A percentile compares a stretch with the other conserved stretches of the same genome.
Evolutionary conservation across 2,888 invertebrate species (phyloP).

Genomic region (Steinernema hermaphroditum): DNA sequence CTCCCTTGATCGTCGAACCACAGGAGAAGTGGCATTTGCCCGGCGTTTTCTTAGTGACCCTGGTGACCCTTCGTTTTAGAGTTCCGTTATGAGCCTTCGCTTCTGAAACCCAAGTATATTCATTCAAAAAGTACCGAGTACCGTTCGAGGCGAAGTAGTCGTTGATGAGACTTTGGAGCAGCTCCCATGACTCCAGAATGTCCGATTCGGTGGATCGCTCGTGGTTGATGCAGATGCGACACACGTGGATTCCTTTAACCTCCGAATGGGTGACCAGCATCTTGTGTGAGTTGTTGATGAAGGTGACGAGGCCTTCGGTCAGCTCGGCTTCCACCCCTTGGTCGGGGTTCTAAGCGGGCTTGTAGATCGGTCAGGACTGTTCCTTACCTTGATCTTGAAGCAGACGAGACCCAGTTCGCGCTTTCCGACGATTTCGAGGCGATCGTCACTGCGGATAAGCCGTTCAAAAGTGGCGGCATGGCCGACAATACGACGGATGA

Average conservation of each 20-base stretch:
- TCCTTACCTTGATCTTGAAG: not conserved
- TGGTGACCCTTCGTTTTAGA: too few relatives aligned
- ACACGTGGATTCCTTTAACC: constrained; percentile 21
- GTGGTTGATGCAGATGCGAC: constrained; percentile 30
- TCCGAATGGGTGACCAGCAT: constrained; percentile 43
- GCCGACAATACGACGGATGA: not conserved
- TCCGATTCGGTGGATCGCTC: constrained; percentile 34
- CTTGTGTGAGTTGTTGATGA: constrained; percentile 41
- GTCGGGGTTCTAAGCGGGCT: not conserved
- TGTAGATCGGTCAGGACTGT: not conserved
- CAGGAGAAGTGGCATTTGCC: too few relatives aligned
- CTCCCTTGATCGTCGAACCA: too few relatives aligned
- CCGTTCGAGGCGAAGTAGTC: too few relatives aligned
- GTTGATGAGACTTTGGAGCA: constrained; percentile 30
- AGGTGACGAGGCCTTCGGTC: constrained; percentile 39
- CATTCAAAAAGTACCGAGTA: too few relatives aligned
- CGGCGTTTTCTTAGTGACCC: too few relatives aligned
- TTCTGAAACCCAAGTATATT: too few relatives aligned
- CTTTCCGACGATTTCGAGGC: not conserved
- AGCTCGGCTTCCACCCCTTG: constrained; percentile 32
- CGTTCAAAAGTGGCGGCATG: not conserved
- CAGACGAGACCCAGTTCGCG: not conserved
- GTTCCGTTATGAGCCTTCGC: too few relatives aligned
- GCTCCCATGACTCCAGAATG: constrained; percentile 32
- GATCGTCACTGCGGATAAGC: not conserved